Evolutionary conservation across 2,888 invertebrate species (phyloP), one percentile per base, ranked within the genome.

Genomic region (Melolontha melolontha): DNA sequence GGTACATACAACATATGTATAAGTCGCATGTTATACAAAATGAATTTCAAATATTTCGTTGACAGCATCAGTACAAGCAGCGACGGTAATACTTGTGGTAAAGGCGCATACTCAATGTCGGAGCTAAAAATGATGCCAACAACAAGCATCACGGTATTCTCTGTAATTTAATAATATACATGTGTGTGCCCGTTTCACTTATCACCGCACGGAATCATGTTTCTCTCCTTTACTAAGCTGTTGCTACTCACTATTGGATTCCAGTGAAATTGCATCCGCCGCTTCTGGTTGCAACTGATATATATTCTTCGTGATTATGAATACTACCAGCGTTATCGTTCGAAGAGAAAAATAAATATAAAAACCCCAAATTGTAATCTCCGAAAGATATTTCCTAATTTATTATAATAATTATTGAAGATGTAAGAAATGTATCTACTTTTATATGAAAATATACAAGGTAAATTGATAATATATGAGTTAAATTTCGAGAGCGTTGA

Each of bases 241-340:
- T 57, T 27, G 57, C 8, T 22, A 22, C 22, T 49, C 22, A 27
- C 44, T 17, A 41, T 47, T 40, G 57, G 59, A 66, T 66, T 66
- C 66, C 66, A 47, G 29, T 27, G 57, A 66, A 66, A 66, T 66
- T 59, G 59, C 66, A 55, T 57, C 66, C 57, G 66, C 57, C 59
- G 57, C 66, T 66, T 47, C 66, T 66, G 57, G 59, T 57, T 57
- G 57, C 57, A 12, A 22, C 42, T 42, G 57, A 57, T 57, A 55
- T 34, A 34, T 34, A 34, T 34, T 34, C 10, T 34, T 6, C 10
- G 34, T 8, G 34, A 34, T 6, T 34, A 34, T 34, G 34, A 34
- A 34, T 34, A 5, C 34, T 6, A 34, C 34, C 6, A 8, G 1
- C 34, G 34, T 1, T 6, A 34, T 34, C 34, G 1, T 10, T 34